Base-by-base conservation (phyloP, 2,888 invertebrate genomes). In the Lissocephala sabroskyi region DNA sequence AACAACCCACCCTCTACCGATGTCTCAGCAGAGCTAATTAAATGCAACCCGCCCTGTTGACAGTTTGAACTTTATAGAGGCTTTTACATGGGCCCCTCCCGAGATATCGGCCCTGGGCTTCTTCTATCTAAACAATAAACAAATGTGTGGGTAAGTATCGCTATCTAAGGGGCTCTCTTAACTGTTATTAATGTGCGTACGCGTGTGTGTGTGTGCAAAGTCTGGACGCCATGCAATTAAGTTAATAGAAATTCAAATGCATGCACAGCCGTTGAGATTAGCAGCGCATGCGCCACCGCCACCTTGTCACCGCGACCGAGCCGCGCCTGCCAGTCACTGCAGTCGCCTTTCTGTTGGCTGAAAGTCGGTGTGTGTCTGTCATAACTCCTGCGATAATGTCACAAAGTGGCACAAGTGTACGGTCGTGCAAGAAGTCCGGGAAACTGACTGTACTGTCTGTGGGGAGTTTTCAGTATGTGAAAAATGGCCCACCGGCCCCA, bases 161-260 rank as follows among this genome's bases (percentile, higher is more conserved):
- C 45, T 50, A 65, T 65, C 56, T 53, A 23, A 14, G 26, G 4
- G 30, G 52, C 52, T 45, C 42, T 52, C 50, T 57, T 49, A 52
- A 58, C 63, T 47, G 57, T 54, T 71, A 64, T 60, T 54, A 46
- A 63, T 39, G 19, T 52, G 59, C 46, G 52, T 51, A 45, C 7
- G 6, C 16, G 16, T 45, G 50, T 39, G 56, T 44, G 50, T 49
- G 59, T 66, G 43, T 49, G 48, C 66, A 54, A 62, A 55, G 64
- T 47, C 45, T 50, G 52, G 50, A 42, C 48, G 56, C 47, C 54
- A 48, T 73, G 59, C 70, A 73, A 76, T 70, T 70, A 75, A 59
- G 62, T 59, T 71, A 75, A 70, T 75, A 71, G 60, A 75, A 75
- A 61, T 76, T 73, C 74, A 75, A 73, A 71, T 65, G 56, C 63